A percentile compares a stretch with the other conserved stretches of the same genome.
Evolutionary conservation across 1,140 invertebrate genomes (phyloP).

Genomic region (Mylabris phalerata): DNA sequence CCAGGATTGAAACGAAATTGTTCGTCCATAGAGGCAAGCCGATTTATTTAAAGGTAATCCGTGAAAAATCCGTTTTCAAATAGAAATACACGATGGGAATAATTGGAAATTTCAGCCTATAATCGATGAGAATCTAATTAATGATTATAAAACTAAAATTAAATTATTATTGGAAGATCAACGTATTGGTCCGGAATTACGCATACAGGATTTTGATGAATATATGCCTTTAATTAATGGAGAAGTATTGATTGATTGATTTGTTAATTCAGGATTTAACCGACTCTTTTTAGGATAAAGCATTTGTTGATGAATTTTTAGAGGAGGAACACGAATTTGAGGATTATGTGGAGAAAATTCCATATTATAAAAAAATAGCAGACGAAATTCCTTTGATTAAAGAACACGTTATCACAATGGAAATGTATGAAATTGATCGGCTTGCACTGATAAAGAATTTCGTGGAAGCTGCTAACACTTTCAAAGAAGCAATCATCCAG

Average conservation of each 20-base stretch:
- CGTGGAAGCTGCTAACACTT: constrained; percentile 56
- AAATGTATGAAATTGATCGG: constrained; percentile 81
- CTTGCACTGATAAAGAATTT: constrained; percentile 69
- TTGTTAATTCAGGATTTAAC: background rate
- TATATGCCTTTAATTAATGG: constrained; percentile 75
- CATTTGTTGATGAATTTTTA: constrained; percentile 62
- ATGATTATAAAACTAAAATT: constrained; percentile 51
- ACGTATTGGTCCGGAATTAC: constrained; percentile 59
- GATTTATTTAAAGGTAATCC: constrained; percentile 45
- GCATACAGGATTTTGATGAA: constrained; percentile 71
- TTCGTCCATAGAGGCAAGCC: constrained; percentile 53
- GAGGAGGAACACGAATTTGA: constrained; percentile 58
- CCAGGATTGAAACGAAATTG: constrained; percentile 65
- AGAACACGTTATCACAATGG: constrained; percentile 63
- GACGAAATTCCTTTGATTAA: constrained; percentile 57
- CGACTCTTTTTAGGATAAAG: constrained; percentile 39
- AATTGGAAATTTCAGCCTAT: constrained; percentile 49
- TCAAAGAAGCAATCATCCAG: constrained; percentile 64
- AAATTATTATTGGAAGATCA: constrained; percentile 59
- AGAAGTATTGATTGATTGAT: constrained; percentile 42
- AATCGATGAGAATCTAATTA: constrained; percentile 57
- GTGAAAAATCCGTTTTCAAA: background rate
- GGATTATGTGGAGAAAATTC: constrained; percentile 56
- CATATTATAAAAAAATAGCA: constrained; percentile 58
- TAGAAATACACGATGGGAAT: background rate